These are phyloP conservation scores for Taxidea taxus DNA, from an alignment of 2,113 vertebrate species.

Conservation along the genomic window DNA sequence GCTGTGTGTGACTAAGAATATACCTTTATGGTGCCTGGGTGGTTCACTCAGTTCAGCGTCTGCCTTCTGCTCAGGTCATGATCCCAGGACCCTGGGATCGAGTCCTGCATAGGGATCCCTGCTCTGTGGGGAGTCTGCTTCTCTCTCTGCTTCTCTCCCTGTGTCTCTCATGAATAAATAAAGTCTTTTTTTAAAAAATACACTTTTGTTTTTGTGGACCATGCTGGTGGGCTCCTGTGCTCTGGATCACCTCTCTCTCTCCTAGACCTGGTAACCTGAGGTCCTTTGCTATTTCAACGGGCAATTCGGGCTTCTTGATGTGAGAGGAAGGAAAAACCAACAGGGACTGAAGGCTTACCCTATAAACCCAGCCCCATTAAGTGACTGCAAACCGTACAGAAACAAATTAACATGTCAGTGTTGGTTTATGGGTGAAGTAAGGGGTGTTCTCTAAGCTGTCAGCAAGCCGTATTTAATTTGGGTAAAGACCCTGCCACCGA, in stretches of 20 bases:
- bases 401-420: neutral
- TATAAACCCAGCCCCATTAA: neutral
- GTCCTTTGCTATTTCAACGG: neutral
- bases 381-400: neutral
- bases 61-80: too few relatives aligned
- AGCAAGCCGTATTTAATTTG: neutral
- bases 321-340: too few relatives aligned
- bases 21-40: too few relatives aligned
- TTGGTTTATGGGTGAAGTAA: neutral
- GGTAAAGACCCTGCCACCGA: neutral
- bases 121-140: too few relatives aligned
- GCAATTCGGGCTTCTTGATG: neutral
- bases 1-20: neutral
- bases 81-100: too few relatives aligned
- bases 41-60: too few relatives aligned
- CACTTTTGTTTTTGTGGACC: neutral
- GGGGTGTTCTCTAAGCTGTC: neutral
- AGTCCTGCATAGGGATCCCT: too few relatives aligned
- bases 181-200: neutral
- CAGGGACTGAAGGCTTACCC: neutral
- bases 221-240: neutral
- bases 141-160: too few relatives aligned
- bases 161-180: too few relatives aligned
- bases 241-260: neutral
- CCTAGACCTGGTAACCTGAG: neutral